phyloP scores from a whole-genome alignment of 1,140 invertebrate species.

The Papilio machaon region DNA sequence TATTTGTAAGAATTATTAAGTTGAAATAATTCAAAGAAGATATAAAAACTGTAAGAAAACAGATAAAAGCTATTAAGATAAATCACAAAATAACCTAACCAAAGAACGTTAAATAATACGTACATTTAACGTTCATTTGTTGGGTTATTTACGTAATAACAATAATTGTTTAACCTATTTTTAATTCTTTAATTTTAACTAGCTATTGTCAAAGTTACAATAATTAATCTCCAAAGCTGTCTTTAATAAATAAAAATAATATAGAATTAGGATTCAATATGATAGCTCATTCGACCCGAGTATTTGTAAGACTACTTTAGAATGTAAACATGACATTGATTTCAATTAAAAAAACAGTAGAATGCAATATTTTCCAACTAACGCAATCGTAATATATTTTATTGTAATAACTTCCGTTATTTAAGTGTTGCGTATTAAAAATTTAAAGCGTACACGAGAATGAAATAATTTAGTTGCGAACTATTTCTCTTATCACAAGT shows the following conservation, averaged over 20 bases:
- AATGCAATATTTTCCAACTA: neutral
- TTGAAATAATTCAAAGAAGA: neutral
- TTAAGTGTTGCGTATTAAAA: conserved; percentile 13
- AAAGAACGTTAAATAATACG: no score
- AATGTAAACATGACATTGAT: neutral
- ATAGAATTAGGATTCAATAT: neutral
- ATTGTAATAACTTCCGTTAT: conserved; percentile 4
- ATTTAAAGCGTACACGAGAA: neutral
- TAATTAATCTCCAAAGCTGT: neutral
- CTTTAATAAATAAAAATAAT: neutral
- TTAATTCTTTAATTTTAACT: neutral
- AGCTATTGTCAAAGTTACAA: neutral
- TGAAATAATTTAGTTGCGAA: neutral
- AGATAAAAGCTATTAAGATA: no score
- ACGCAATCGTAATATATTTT: neutral
- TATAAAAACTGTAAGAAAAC: neutral
- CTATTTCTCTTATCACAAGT: conserved; percentile 33
- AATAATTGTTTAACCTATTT: neutral
- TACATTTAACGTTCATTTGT: no score
- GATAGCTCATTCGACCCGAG: neutral
- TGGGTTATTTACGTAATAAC: no score
- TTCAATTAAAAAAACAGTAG: neutral
- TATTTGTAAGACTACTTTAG: neutral
- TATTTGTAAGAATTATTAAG: neutral
- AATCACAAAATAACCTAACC: no score